A percentile compares a stretch with the other conserved stretches of the same genome.
phyloP scores from a whole-genome alignment of 2,113 vertebrate genomes.

The Podarcis raffonei region DNA sequence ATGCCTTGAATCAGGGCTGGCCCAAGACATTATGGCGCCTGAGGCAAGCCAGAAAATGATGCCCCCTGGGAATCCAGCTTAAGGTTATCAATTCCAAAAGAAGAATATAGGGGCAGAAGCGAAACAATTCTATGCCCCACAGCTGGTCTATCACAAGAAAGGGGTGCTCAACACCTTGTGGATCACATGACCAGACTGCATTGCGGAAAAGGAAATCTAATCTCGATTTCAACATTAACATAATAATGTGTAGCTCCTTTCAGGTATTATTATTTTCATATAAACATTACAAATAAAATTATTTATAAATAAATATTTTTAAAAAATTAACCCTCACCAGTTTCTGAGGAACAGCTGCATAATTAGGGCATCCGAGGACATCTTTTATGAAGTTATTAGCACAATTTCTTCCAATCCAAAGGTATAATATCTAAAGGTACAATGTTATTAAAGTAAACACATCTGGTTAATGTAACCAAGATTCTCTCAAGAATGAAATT shows the following conservation, averaged over 20 bases:
- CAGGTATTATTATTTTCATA: too few relatives aligned
- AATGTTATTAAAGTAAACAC: slow-evolving; percentile 21
- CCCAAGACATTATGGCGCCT: neutral
- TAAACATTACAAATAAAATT: too few relatives aligned
- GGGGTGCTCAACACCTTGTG: neutral
- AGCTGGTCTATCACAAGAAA: neutral
- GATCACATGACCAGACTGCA: neutral
- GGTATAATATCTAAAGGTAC: slow-evolving; percentile 84
- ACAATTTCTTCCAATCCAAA: slow-evolving; percentile 94
- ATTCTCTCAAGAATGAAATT: neutral
- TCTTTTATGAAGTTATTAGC: slow-evolving; percentile 89
- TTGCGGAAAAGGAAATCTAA: accelerated
- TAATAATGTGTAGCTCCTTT: neutral
- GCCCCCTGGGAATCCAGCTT: neutral
- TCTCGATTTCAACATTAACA: neutral
- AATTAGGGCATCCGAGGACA: slow-evolving; percentile 90
- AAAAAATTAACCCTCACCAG: slow-evolving; percentile 81
- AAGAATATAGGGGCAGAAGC: neutral
- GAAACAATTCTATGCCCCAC: neutral
- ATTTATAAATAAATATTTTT: neutral
- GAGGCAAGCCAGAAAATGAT: too few relatives aligned
- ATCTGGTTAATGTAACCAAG: neutral
- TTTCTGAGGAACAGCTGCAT: slow-evolving; percentile 87
- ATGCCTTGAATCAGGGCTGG: too few relatives aligned
- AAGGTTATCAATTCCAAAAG: neutral